These are phyloP conservation scores for Apodemia mormo DNA, from an alignment of 2,888 invertebrate species.

Conservation along the genomic window DNA sequence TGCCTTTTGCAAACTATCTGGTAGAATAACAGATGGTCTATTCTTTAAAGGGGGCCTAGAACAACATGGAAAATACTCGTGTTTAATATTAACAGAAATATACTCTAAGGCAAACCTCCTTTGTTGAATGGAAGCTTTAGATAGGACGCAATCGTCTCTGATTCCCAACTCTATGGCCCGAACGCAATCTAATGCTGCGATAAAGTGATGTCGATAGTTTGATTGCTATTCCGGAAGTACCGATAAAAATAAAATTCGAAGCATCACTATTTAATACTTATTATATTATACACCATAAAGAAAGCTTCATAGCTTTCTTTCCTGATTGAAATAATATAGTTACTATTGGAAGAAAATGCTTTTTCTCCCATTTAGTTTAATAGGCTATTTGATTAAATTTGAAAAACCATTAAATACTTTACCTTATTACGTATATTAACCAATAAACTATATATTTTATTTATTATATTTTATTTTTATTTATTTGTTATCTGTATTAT, in stretches of 20 bases:
- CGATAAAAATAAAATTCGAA: conserved; percentile 1
- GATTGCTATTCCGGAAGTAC: conserved; percentile 10
- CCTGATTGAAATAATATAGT: not conserved
- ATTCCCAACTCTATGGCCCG: conserved; percentile 14
- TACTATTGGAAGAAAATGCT: no score
- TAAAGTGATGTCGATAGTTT: conserved; percentile 15
- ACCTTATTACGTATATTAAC: no score
- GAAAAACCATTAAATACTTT: no score
- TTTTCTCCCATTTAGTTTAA: no score
- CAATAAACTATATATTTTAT: no score
- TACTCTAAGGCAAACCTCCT: conserved; percentile 14
- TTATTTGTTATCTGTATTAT: no score
- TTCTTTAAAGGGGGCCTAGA: no score
- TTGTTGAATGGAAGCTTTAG: conserved; percentile 16
- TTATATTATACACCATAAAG: conserved; percentile 2
- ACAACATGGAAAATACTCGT: no score
- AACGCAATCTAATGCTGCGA: conserved; percentile 17
- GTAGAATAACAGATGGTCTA: no score
- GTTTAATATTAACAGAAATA: not conserved
- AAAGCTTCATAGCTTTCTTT: not conserved
- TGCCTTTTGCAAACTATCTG: no score
- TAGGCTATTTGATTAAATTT: no score
- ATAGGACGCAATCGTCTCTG: conserved; percentile 15
- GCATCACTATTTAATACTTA: conserved; percentile 15
- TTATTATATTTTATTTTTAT: no score